Percentiles rank a stretch among this genome's conserved stretches.
Conservation (phyloP, 2,113 vertebrate genomes). For the Charadrius vociferus region DNA sequence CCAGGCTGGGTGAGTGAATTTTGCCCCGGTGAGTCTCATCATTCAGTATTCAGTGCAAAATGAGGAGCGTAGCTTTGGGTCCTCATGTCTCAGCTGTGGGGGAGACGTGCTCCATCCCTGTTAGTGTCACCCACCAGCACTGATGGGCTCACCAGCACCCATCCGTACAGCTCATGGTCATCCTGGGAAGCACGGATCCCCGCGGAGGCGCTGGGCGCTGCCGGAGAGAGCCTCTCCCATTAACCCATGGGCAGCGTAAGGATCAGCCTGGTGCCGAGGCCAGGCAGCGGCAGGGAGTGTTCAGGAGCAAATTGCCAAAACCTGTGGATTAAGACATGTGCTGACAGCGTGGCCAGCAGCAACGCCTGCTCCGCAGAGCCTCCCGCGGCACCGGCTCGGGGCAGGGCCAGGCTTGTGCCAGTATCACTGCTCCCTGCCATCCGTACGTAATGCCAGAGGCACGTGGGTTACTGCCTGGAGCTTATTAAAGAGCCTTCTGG, state of each 20-base stretch:
- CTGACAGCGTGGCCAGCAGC: conserved; percentile 18
- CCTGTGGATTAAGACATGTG: conserved; percentile 1
- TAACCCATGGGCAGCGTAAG: background rate
- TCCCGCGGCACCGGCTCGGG: background rate
- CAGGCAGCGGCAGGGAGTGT: background rate
- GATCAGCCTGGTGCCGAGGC: background rate
- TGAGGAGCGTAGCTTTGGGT: background rate
- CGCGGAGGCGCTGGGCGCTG: background rate
- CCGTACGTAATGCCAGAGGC: background rate
- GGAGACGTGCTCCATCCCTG: background rate
- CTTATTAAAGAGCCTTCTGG: background rate
- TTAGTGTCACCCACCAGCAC: background rate
- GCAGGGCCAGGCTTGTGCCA: conserved; percentile 42
- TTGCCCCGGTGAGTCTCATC: background rate
- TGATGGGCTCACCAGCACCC: background rate
- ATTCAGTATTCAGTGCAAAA: background rate
- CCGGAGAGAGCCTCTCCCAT: background rate
- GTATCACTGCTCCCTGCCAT: background rate
- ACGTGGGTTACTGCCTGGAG: background rate
- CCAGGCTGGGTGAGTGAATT: background rate
- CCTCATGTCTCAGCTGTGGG: background rate
- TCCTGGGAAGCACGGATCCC: background rate
- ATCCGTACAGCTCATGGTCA: accelerated
- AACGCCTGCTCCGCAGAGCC: background rate
- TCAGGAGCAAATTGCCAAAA: conserved; percentile 21